Base-by-base conservation (phyloP, 2,888 invertebrate genomes). In the Venusia cambrica region DNA sequence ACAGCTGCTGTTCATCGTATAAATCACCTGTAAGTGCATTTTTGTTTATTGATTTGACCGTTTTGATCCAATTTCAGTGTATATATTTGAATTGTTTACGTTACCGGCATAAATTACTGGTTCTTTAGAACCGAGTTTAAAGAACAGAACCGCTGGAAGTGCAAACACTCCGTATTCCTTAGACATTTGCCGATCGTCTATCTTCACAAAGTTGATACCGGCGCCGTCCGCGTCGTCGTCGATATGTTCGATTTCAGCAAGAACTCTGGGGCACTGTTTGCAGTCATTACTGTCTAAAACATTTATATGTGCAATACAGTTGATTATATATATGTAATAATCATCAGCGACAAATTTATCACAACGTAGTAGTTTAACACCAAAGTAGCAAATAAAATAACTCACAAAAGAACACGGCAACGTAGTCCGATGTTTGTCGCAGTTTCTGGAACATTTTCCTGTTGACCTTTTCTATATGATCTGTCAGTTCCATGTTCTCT, bases 401-500 rank as follows among this genome's bases (percentile, higher is more conserved):
- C 94, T 93, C 89, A 97, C 97, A 97, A 90, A 97, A 95, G 81
- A 97, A 95, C 30, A 96, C 96, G 3, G 97, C 97, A 12, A 97
- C 91, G 67, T 96, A 96, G 66, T 97, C 96, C 0, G 96, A 95
- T 13, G 93, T 91, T 64, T 95, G 94, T 21, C 95, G 89, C 57
- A 97, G 94, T 76, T 97, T 95, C 44, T 95, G 93, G 65, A 97
- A 96, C 97, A 97, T 97, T 80, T 97, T 96, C 35, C 90, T 89
- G 69, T 97, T 97, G 5, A 97, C 96, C 66, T 94, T 91, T 73
- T 97, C 97, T 31, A 97, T 97, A 53, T 95, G 94, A 75, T 97
- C 97, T 2, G 94, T 95, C 40, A 97, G 88, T 75, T 97, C 97
- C 97, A 97, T 97, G 57, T 97, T 97, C 58, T 95, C 94, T 0